Evolutionary conservation across 2,797 vertebrate genomes (phyloP), one percentile per base, ranked within the genome.

Genomic region (Bradypus variegatus): DNA sequence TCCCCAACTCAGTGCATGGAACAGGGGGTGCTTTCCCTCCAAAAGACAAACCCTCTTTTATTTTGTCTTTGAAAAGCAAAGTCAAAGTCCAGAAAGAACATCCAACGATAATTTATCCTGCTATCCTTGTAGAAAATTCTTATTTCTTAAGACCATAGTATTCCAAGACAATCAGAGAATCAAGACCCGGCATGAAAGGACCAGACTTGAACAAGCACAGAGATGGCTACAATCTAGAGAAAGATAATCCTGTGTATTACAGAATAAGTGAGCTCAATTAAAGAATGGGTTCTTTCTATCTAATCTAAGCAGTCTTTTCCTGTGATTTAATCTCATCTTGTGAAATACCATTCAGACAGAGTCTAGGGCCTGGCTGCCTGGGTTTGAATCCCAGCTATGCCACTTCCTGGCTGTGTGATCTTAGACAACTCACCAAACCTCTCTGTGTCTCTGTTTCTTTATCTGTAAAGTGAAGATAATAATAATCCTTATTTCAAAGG

Each of bases 311-410:
- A 45, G 23, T 36, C 58, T 81, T 62, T 41, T 33, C 36, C 70
- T 50, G 31, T 50, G 29, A 81, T 53, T 41, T 69, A 76, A 45
- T 86, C 78, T 78, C 33, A 64, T 45, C 55, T 78, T 64, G 25
- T 31, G 76, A 81, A 65, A 41, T 25, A 19, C 14, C 6, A 0
- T 31, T 55, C 41, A 70, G 79, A 11, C 25, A 50, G 33, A 69
- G 19, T n/a, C 29, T 14, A 15, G 27, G 86, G 58, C 27, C 76
- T 58, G 11, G n/a, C 77, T 48, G 33, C 77, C 67, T 33, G 31
- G 38, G 36, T 93, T 69, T 76, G 91, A 88, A 64, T 86, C 60
- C 50, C 25, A n/a, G 15, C n/a, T 86, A 94, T 92, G 62, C 67
- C 33, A 5, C 27, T 58, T 62, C 16, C 5, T 92, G 55, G 25